Base-by-base conservation (phyloP, 2,888 invertebrate genomes). In the Punctoribates punctum region DNA sequence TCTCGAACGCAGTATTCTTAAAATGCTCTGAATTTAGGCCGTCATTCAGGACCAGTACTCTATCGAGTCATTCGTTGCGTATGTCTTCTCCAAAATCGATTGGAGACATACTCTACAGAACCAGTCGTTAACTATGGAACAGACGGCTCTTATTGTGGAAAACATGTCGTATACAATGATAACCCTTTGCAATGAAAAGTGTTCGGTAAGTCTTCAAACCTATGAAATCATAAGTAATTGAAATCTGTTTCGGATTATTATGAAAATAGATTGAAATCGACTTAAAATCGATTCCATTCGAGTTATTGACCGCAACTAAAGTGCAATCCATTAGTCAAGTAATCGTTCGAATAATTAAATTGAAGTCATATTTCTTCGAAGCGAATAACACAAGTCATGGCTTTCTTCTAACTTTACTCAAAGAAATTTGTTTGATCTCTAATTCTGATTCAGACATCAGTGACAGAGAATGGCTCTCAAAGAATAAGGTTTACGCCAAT, bases 261-360 rank as follows among this genome's bases (percentile, higher is more conserved):
- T 25, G 17, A 29, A 13, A 23, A 13, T 67, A 48, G 72, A 38
- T 38, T 15, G 73, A 75, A 27, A 51, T 75, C 25, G 48, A 75
- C 25, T 74, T 77, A 29, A 15, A 42, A 42, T 48, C 73, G 42
- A 62, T 72, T 54, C 73, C 73, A 23, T 75, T 75, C 46, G 15
- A 57, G 34, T 20, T 77, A 25, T 34, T 74, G 57, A 67, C 54
- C 13, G 25, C 72, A 46, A 23, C 34, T 42, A 75, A 67, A 65
- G 57, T 67, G 23, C 51, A 65, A 62, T 15, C 73, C 20, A 73
- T 77, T 15, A 75, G 25, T 46, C 62, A 46, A 25, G 38, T 75
- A 13, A 73, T 73, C n/a, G 60, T 77, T 38, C 38, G 34, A 54
- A 51, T 77, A 62, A 77, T 75, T 15, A 73, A 75, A 54, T 67